Base-by-base conservation (phyloP, 1,140 invertebrate species). In the Contarinia nasturtii region DNA sequence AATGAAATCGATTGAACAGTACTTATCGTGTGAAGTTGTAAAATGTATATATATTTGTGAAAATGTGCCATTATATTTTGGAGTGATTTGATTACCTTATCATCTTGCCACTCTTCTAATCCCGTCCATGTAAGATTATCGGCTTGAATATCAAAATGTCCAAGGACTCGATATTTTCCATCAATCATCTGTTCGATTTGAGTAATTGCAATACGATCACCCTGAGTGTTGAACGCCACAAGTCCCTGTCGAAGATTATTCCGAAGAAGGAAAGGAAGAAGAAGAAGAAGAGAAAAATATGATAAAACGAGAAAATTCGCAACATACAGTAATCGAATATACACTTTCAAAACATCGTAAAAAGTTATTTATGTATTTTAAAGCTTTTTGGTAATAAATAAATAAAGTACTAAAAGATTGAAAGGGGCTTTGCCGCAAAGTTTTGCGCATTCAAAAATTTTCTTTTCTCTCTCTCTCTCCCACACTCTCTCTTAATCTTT, bases 111-210 rank as follows among this genome's bases (percentile, higher is more conserved):
- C 54, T 80, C 74, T 60, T 95, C 91, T 55, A 75, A 74, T 55
- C 86, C 82, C 36, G 82, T 72, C 92, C 92, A 97, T 1, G 88
- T 91, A 2, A 98, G 72, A 67, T 96, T 94, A 63, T 96, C 89
- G 33, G 80, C 82, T 57, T 89, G 86, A 17, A 86, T 90, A 62
- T 98, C 93, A 60, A 95, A 98, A 61, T 90, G 96, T 8, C 92
- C 94, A n/a, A 97, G 68, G 55, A 90, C 85, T 14, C 86, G 77
- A 63, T 98, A 98, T 58, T 85, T 88, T 44, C 92, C 92, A 67
- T 93, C 83, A 54, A 81, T 80, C 70, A 98, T 82, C 67, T 99
- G 95, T 64, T 99, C 95, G 50, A 98, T 91, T 69, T 96, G 89
- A 7, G 93, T 98, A 61, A 93, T 73, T n/a, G 94, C 92, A 57